phyloP scores from a whole-genome alignment of 2,888 invertebrate genomes.

The Ernsta delagoae region DNA sequence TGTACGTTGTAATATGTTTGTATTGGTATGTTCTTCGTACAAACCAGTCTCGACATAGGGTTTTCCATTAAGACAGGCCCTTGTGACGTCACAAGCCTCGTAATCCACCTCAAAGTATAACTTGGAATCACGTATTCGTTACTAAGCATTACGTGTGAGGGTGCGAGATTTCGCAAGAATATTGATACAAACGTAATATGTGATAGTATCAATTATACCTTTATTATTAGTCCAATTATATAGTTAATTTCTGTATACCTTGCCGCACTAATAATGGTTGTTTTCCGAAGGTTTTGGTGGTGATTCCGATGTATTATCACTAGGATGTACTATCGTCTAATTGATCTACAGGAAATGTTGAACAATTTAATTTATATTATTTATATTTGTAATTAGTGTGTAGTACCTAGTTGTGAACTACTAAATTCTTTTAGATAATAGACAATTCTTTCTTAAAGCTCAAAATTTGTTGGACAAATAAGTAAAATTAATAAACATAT shows the following conservation, averaged over 20 bases:
- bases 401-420: too few relatives aligned
- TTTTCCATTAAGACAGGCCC: background rate
- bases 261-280: background rate
- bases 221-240: background rate
- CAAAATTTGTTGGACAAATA: too few relatives aligned
- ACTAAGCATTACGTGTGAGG: background rate
- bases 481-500: too few relatives aligned
- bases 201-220: background rate
- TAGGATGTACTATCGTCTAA: background rate
- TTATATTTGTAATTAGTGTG: too few relatives aligned
- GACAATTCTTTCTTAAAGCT: too few relatives aligned
- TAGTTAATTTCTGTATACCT: background rate
- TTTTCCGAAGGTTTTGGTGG: background rate
- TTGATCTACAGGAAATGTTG: background rate
- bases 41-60: background rate
- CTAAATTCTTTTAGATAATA: too few relatives aligned
- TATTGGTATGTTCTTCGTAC: background rate
- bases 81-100: background rate
- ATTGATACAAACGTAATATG: background rate
- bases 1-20: too few relatives aligned
- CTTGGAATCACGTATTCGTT: background rate
- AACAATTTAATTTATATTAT: too few relatives aligned
- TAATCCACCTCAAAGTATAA: background rate
- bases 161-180: conserved; percentile 1
- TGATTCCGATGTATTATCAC: too few relatives aligned